These are phyloP conservation scores for Cheracebus regulus DNA, from an alignment of 2,797 vertebrate species.

Conservation along the genomic window DNA sequence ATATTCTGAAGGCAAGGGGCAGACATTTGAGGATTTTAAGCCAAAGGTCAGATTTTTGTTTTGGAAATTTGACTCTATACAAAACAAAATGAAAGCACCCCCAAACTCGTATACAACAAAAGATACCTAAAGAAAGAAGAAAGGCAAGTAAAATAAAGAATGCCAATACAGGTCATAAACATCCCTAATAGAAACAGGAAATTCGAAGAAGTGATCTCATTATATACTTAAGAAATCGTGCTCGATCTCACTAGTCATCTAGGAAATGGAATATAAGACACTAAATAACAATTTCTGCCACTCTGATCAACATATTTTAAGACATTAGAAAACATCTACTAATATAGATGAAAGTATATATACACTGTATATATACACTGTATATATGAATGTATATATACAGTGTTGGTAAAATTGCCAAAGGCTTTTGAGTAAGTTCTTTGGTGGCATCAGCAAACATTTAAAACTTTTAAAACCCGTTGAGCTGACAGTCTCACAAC, in stretches of 20 bases:
- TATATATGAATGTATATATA: not conserved
- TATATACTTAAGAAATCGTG: not conserved
- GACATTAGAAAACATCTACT: not conserved
- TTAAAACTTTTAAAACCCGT: not conserved
- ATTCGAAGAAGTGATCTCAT: not conserved
- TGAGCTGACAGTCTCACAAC: not conserved
- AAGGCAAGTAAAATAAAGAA: not conserved
- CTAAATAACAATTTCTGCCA: not conserved
- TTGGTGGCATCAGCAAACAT: slow-evolving; percentile 3
- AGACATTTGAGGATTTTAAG: not conserved
- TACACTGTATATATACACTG: too few relatives aligned
- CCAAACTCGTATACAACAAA: not conserved
- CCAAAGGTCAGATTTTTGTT: not conserved
- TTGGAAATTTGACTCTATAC: not conserved
- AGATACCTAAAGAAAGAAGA: not conserved
- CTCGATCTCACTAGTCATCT: not conserved
- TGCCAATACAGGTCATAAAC: not conserved
- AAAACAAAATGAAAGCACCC: not conserved
- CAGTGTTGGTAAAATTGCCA: not conserved
- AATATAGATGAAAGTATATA: too few relatives aligned
- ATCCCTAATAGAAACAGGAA: not conserved
- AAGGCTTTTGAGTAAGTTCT: not conserved
- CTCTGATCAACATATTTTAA: not conserved
- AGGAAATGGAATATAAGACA: slow-evolving; percentile 10
- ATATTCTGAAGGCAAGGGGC: not conserved